Conservation (phyloP, 2,888 invertebrate genomes). For the Epinotia bilunana region DNA sequence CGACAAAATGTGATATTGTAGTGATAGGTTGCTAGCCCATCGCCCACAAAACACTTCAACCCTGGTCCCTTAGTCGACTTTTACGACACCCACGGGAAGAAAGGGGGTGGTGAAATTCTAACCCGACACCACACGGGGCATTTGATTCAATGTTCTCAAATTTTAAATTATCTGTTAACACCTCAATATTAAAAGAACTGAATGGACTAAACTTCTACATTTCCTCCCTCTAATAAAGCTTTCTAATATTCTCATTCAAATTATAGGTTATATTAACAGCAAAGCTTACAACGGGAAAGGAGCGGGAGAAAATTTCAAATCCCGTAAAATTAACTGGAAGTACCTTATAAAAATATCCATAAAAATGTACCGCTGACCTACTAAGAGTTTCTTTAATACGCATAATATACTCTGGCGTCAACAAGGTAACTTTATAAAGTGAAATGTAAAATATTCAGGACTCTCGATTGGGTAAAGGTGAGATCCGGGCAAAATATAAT, state of each 20-base stretch:
- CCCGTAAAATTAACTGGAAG: slow-evolving; percentile 30
- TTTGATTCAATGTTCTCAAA: neutral
- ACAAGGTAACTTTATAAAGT: slow-evolving; percentile 41
- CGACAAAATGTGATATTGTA: no score
- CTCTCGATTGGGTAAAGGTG: slow-evolving; percentile 25
- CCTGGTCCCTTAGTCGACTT: no score
- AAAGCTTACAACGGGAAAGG: neutral
- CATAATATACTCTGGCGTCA: slow-evolving; percentile 39
- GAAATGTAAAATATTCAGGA: slow-evolving; percentile 42
- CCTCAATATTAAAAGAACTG: neutral
- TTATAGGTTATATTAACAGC: neutral
- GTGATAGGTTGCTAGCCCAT: no score
- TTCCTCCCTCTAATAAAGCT: slow-evolving; percentile 1
- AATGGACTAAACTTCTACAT: neutral
- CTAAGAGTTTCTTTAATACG: slow-evolving; percentile 39
- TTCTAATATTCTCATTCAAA: slow-evolving; percentile 1
- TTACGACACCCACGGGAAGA: no score
- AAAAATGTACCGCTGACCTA: slow-evolving; percentile 37
- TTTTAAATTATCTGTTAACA: neutral
- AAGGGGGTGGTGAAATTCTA: no score
- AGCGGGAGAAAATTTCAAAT: slow-evolving; percentile 13
- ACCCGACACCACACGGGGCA: no score
- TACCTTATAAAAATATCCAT: slow-evolving; percentile 37
- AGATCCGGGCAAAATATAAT: neutral
- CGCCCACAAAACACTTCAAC: no score